These are phyloP conservation scores for Amblyraja radiata DNA, from an alignment of 2,797 vertebrate species.

Conservation along the genomic window DNA sequence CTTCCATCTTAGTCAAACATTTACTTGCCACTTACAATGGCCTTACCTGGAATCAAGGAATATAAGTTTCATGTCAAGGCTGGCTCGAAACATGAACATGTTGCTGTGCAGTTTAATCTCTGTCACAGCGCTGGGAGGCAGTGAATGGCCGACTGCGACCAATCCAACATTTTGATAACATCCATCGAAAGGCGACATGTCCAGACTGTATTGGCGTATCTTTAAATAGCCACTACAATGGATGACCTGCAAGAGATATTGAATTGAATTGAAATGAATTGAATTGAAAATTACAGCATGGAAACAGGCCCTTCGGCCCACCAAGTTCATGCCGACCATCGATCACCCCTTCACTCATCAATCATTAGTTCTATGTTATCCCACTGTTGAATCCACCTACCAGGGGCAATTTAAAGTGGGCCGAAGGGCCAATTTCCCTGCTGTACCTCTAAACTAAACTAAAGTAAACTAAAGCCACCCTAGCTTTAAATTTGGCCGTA, in stretches of 20 bases:
- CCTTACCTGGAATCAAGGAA: constrained; percentile 91
- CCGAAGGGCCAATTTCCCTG: too few species aligned
- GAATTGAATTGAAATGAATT: background rate
- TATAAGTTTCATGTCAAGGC: constrained; percentile 97
- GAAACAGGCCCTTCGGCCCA: too few species aligned
- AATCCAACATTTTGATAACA: constrained; percentile 97
- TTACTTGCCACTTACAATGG: background rate
- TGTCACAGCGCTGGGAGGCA: constrained; percentile 90
- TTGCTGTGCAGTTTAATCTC: constrained; percentile 98
- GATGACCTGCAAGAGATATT: constrained; percentile 70
- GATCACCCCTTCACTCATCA: too few species aligned
- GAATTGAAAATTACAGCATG: too few species aligned
- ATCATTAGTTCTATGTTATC: too few species aligned
- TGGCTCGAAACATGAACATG: constrained; percentile 99
- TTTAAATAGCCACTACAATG: constrained; percentile 97
- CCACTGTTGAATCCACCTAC: too few species aligned
- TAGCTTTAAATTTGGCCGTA: background rate
- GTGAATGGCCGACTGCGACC: constrained; percentile 92
- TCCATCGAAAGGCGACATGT: constrained; percentile 96
- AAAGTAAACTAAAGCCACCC: too few species aligned
- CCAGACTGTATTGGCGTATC: constrained; percentile 93
- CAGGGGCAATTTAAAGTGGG: too few species aligned
- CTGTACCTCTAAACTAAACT: too few species aligned
- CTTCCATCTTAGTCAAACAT: background rate
- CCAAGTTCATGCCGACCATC: too few species aligned